phyloP scores from a whole-genome alignment of 2,888 invertebrate genomes.

The Campoplex capitator region DNA sequence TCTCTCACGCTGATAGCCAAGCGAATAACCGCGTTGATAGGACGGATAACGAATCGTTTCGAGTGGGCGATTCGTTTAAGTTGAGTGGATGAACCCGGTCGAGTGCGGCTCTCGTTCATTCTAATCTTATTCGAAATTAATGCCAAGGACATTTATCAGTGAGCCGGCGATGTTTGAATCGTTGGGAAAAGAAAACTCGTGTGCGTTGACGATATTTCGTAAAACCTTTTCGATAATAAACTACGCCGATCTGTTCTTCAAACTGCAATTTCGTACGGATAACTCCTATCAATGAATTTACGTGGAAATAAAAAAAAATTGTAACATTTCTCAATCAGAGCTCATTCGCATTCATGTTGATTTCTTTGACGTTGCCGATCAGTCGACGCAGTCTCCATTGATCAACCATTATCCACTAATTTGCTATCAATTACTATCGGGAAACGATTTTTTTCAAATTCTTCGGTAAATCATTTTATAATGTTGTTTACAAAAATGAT shows the following conservation, averaged over 20 bases:
- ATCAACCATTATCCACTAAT: too few species aligned
- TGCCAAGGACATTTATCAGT: conserved; percentile 71
- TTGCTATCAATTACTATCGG: too few species aligned
- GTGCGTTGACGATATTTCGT: conserved; percentile 1
- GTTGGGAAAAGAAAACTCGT: conserved; percentile 8
- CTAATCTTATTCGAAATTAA: conserved; percentile 68
- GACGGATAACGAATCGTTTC: conserved; percentile 75
- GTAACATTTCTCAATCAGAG: too few species aligned
- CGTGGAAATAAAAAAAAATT: too few species aligned
- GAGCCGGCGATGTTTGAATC: conserved; percentile 32
- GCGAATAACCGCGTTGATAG: conserved; percentile 69
- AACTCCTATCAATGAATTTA: too few species aligned
- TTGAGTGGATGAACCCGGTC: conserved; percentile 56
- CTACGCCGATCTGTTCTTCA: neutral
- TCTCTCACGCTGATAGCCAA: conserved; percentile 59
- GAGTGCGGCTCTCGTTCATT: conserved; percentile 48
- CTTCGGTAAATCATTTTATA: neutral
- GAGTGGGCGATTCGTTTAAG: conserved; percentile 75
- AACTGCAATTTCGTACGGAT: too few species aligned
- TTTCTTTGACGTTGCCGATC: neutral
- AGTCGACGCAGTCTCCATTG: too few species aligned
- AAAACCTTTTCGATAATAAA: neutral
- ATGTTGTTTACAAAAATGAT: neutral
- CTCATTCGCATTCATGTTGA: neutral
- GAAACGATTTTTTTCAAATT: neutral